Evolutionary conservation across 2,888 invertebrate species (phyloP), one percentile per base, ranked within the genome.

Genomic region (Liopterus haemorrhoidalis): DNA sequence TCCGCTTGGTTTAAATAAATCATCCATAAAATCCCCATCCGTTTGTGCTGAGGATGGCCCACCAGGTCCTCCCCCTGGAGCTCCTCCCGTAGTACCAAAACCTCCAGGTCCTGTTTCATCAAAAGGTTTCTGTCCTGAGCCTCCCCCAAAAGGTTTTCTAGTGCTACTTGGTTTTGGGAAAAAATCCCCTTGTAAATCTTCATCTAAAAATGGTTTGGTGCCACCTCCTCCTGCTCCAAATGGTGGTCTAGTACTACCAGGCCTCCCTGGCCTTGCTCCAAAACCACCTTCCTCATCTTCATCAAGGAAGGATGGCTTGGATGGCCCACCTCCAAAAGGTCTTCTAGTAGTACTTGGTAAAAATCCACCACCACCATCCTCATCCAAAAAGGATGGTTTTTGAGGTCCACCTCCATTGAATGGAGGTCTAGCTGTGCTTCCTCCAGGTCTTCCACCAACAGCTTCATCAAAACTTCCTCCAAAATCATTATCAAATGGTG

Each of bases 171-270:
- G 11, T 8, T 19, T 33, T 15, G 15, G 11, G 16, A 33, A 33
- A 16, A 33, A 9, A 5, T 33, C 33, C 8, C 19, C 33, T 6
- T 11, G 11, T 8, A 38, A 46, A 28, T 41, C 49, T 21, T 49
- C 50, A 16, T 44, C 48, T 32, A 45, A n/a, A 33, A 44, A 44
- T 22, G 37, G 37, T 36, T 31, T 44, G 11, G 39, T 19, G 16
- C 30, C 30, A 12, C 41, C 21, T 19, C 46, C 53, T 18, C 47
- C 51, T 18, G 45, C 51, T 25, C 50, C 50, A 21, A 49, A 41
- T 31, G 57, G 53, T 31, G 49, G 51, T 21, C 53, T 46, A 25
- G 45, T 41, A 3, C 49, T 48, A 15, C 51, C 47, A 28, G 49
- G 49, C 37, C 38, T 52, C 12, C 36, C 35, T 9, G 37, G 35